Percentiles rank a stretch among this genome's conserved stretches.
phyloP scores from a whole-genome alignment of 2,797 vertebrate genomes.

The Tokudaia muenninki region DNA sequence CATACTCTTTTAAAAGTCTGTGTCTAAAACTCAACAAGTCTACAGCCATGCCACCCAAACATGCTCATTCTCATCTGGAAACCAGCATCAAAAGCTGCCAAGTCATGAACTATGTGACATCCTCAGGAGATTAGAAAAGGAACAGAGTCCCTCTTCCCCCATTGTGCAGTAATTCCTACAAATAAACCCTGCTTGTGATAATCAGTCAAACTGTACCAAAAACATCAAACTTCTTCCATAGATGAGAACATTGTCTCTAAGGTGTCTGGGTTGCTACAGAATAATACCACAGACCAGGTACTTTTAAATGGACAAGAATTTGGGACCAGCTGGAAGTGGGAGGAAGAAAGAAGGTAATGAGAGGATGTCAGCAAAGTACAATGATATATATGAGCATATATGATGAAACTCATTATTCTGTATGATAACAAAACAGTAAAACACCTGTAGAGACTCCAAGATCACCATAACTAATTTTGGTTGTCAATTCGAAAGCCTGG shows the following conservation, averaged over 20 bases:
- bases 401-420: too few species aligned
- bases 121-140: not conserved
- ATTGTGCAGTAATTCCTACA: not conserved
- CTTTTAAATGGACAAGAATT: not conserved
- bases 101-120: not conserved
- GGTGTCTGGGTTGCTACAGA: not conserved
- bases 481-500: not conserved
- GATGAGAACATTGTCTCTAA: not conserved
- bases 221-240: not conserved
- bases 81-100: not conserved
- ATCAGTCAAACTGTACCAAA: not conserved
- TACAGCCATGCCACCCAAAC: not conserved
- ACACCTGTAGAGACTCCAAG: not conserved
- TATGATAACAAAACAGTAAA: not conserved
- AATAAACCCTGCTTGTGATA: not conserved
- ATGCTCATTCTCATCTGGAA: not conserved
- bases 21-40: not conserved
- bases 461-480: not conserved
- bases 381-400: not conserved
- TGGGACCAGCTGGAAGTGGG: not conserved
- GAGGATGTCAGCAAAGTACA: not conserved
- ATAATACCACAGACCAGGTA: not conserved
- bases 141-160: not conserved
- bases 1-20: not conserved
- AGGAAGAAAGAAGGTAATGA: not conserved